Base-by-base conservation (phyloP, 1,140 invertebrate species). In the Philaenus spumarius region DNA sequence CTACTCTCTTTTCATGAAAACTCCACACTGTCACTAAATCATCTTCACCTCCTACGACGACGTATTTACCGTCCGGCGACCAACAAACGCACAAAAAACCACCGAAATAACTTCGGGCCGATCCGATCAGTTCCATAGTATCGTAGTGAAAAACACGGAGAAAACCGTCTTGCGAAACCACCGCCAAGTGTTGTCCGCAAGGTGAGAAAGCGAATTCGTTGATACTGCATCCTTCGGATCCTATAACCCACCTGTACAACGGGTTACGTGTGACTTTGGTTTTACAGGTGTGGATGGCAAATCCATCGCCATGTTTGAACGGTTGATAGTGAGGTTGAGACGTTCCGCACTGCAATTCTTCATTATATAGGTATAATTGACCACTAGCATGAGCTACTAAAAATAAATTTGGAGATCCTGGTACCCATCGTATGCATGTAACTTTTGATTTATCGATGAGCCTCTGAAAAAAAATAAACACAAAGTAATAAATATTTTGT, bases 21-120 rank as follows among this genome's bases (percentile, higher is more conserved):
- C 91, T 95, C 89, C 93, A 99, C n/a, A 99, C 89, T 7, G 96
- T 98, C 5, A 99, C 89, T 37, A 99, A 77, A 75, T 99, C 97
- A 77, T 99, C 97, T 76, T 99, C 96, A 20, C 97, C 97, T 3
- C 97, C 97, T 1, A 93, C 92, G 1, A 95, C 95, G 37, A 98
- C 87, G 68, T 95, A 95, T 68, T 89, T 89, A 7, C 93, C 88
- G 76, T 98, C 96, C 0, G 95, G 95, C 15, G 94, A 96, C 97
- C 97, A 99, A 69, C 93, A 93, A 14, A 98, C 92, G 73, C 96
- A 98, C 14, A 91, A 71, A 67, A 92, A 86, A 22, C 96, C 96
- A 51, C 97, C 97, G 76, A 99, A 99, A 73, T 98, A 98, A 66
- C 93, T 96, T 64, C 94, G 82, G 59, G 88, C 92, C 47, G 87